Base-by-base conservation (phyloP, 2,888 invertebrate genomes). In the Mesorhabditis spiculigera region DNA sequence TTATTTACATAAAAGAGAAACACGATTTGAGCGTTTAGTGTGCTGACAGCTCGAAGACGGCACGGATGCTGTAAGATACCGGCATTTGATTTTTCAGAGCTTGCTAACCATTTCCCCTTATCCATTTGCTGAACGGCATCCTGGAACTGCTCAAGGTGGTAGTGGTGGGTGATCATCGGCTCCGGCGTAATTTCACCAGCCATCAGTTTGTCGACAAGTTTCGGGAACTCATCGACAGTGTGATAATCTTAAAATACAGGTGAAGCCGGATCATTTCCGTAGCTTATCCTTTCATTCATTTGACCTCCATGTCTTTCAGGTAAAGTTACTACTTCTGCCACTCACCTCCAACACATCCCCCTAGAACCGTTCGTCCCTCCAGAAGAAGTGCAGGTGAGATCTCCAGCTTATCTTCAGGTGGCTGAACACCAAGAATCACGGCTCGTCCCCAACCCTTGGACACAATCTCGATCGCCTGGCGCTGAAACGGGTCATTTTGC, bases 121-220 rank as follows among this genome's bases (percentile, higher is more conserved):
- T 50, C 58, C 58, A 50, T 50, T 50, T 50, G 1, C n/a, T n/a
- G 58, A n/a, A 50, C 58, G n/a, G 58, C 58, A 2, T 50, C 58
- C n/a, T 50, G 58, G n/a, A 50, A 50, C n/a, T 50, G 10, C 8
- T 50, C n/a, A 50, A 50, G 58, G 10, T n/a, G 58, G n/a, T 13
- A 50, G 58, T 50, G 58, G n/a, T 50, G 58, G n/a, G 58, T 50
- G n/a, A 50, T 50, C 58, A 50, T 50, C 58, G 58, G 58, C 8
- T 50, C 58, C 2, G 58, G 8, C 1, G 8, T n/a, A 50, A 50
- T 50, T n/a, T 50, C 58, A 13, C 58, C 58, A 13, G 8, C n/a
- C 8, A 10, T 13, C 58, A 50, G 10, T 50, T 50, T 50, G 10
- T 50, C 58, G 58, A 50, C 58, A 2, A 50, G n/a, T 3, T 13